A percentile compares a stretch with the other conserved stretches of the same genome.
These are phyloP conservation scores for Sinopyrophorus schimmeli DNA, from an alignment of 2,888 invertebrate species.

Conservation along the genomic window DNA sequence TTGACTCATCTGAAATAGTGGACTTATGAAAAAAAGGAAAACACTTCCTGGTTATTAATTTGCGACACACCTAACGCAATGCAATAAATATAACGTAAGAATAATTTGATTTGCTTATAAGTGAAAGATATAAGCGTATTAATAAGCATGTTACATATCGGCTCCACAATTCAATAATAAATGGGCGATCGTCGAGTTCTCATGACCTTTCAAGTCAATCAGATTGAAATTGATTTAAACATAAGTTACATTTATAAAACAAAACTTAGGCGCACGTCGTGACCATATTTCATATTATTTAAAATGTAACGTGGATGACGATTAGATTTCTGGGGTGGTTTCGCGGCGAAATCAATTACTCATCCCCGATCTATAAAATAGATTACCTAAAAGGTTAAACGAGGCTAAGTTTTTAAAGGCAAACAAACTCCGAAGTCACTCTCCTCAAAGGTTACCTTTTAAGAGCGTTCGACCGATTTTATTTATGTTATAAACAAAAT, in stretches of 20 bases:
- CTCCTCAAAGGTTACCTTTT: too few species aligned
- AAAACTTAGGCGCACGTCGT: conserved; percentile 20
- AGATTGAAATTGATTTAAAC: conserved; percentile 29
- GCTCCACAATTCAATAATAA: conserved; percentile 22
- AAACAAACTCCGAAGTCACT: too few species aligned
- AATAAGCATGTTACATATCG: conserved; percentile 25
- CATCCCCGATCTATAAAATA: conserved; percentile 4
- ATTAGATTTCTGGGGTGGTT: conserved; percentile 15
- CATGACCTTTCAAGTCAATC: conserved; percentile 30
- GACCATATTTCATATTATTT: conserved; percentile 16
- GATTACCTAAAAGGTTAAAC: background rate
- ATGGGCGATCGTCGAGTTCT: conserved; percentile 24
- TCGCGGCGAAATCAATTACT: conserved; percentile 5
- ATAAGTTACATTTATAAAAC: conserved; percentile 27
- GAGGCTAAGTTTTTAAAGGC: too few species aligned
- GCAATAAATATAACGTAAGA: background rate
- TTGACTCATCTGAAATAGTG: too few species aligned
- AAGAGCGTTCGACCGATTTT: too few species aligned
- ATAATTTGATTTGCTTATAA: conserved; percentile 10
- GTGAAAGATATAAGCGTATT: conserved; percentile 18
- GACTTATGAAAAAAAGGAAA: too few species aligned
- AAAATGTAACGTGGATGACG: conserved; percentile 12
- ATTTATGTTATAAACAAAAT: too few species aligned
- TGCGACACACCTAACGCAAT: conserved; percentile 4
- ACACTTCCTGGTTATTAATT: conserved; percentile 6